Conservation (phyloP, 2,888 invertebrate genomes). For the Schrankia costaestrigalis region DNA sequence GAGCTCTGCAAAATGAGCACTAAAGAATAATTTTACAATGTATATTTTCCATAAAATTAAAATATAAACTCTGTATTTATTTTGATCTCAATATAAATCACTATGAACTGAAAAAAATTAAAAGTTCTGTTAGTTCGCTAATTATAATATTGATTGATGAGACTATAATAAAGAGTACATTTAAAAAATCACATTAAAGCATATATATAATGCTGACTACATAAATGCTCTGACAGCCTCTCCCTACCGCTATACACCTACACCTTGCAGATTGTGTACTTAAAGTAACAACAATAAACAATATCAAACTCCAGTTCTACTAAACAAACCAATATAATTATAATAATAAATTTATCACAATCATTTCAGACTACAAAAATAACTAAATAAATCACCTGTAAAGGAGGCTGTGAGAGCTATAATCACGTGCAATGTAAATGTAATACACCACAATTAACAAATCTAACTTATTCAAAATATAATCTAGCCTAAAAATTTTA, state of each 20-base stretch:
- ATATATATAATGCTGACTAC: conserved; percentile 82
- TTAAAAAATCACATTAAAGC: conserved; percentile 82
- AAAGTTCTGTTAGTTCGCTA: conserved; percentile 78
- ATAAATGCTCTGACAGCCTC: conserved; percentile 75
- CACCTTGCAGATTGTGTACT: conserved; percentile 47
- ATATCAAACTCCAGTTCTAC: conserved; percentile 53
- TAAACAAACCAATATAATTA: conserved; percentile 63
- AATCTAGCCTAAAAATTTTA: conserved; percentile 81
- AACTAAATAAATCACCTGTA: conserved; percentile 57
- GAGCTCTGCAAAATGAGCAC: conserved; percentile 70
- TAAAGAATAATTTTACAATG: conserved; percentile 76
- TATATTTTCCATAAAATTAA: conserved; percentile 77
- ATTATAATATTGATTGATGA: conserved; percentile 76
- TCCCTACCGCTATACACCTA: conserved; percentile 36
- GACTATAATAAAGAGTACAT: conserved; percentile 80
- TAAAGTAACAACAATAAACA: conserved; percentile 70
- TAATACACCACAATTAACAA: conserved; percentile 79
- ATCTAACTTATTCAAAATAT: conserved; percentile 78
- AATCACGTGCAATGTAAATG: conserved; percentile 74
- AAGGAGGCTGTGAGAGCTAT: conserved; percentile 74
- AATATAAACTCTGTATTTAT: conserved; percentile 78
- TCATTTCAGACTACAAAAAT: conserved; percentile 73
- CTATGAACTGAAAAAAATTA: conserved; percentile 75
- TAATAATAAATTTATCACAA: conserved; percentile 72
- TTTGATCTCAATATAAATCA: conserved; percentile 78